phyloP scores from a whole-genome alignment of 1,140 invertebrate species.

The Pogonognathellus flavescens region DNA sequence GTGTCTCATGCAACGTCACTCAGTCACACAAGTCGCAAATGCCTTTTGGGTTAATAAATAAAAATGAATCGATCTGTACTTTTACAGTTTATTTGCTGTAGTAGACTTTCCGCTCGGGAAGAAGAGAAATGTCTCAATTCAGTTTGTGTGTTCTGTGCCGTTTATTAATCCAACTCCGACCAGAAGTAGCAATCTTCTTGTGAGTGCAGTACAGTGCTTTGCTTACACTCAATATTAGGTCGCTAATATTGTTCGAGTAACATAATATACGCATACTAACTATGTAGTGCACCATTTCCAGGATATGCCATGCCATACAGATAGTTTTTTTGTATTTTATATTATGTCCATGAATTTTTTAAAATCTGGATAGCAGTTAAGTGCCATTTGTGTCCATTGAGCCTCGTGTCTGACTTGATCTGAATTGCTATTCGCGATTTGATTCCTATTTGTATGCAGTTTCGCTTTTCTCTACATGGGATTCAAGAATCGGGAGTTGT shows the following conservation, averaged over 20 bases:
- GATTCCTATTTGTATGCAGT: conserved; percentile 46
- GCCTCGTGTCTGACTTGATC: conserved; percentile 8
- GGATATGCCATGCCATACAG: too few relatives aligned
- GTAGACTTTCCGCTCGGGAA: too few relatives aligned
- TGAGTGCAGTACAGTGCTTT: too few relatives aligned
- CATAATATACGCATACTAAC: too few relatives aligned
- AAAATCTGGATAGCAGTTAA: conserved; percentile 8
- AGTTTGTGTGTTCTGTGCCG: too few relatives aligned
- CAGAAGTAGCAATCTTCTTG: too few relatives aligned
- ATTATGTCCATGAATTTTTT: conserved; percentile 33
- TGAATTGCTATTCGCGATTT: conserved; percentile 27
- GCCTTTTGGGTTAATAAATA: conserved; percentile 11
- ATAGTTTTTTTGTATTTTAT: neutral
- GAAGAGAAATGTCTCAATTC: neutral
- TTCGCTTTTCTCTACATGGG: conserved; percentile 25
- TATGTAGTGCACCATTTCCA: too few relatives aligned
- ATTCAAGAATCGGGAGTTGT: neutral
- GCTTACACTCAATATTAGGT: too few relatives aligned
- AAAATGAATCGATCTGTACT: conserved; percentile 12
- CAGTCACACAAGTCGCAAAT: neutral
- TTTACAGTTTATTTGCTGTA: too few relatives aligned
- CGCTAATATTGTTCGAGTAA: too few relatives aligned
- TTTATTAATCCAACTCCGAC: too few relatives aligned
- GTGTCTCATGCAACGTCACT: neutral
- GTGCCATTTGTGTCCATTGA: conserved; percentile 28